Percentiles rank a stretch among this genome's conserved stretches.
These are phyloP conservation scores for Eonycteris spelaea DNA, from an alignment of 2,113 vertebrate genomes.

Conservation along the genomic window DNA sequence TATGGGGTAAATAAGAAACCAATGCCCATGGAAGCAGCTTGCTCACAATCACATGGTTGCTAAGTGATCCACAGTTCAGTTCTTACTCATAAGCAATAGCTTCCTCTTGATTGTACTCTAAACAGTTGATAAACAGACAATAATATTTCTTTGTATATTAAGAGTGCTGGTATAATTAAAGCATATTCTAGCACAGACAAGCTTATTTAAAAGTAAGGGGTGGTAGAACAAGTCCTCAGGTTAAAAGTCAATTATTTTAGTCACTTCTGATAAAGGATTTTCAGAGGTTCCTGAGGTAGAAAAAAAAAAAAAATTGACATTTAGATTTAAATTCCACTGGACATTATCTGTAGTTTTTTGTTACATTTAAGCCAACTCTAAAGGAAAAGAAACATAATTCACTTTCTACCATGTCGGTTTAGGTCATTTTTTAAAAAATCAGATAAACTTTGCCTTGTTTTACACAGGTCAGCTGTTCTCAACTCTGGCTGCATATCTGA, in stretches of 20 bases:
- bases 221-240: not conserved
- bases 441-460: not conserved
- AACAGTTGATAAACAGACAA: not conserved
- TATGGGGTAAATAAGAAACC: not conserved
- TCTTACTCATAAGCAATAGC: not conserved
- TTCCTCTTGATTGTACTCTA: not conserved
- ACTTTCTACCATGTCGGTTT: not conserved
- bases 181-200: not conserved
- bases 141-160: not conserved
- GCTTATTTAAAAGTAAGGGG: not conserved
- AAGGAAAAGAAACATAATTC: not conserved
- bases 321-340: not conserved
- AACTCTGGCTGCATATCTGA: not conserved
- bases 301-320: not conserved
- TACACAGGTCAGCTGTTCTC: not conserved
- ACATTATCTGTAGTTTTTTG: not conserved
- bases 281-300: not conserved
- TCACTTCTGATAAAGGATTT: not conserved
- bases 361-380: not conserved
- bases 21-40: not conserved
- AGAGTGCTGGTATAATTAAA: not conserved
- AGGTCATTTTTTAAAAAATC: not conserved
- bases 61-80: not conserved
- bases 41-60: not conserved
- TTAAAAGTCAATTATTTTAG: conserved; percentile 8